Base-by-base conservation (phyloP, 1,140 invertebrate genomes). In the Drosophila burlai region DNA sequence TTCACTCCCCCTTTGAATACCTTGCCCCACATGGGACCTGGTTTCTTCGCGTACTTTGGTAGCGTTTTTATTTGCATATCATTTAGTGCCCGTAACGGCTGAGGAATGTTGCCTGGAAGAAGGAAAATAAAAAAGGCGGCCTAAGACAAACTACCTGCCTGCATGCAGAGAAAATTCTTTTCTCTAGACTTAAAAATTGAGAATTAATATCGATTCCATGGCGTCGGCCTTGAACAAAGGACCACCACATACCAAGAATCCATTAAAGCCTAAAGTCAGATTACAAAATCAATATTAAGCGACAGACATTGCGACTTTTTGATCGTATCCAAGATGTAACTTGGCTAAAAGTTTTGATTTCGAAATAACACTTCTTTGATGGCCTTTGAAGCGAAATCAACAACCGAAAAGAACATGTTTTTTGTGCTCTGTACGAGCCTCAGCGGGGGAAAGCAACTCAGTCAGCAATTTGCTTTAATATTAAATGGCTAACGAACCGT, bases 391-490 rank as follows among this genome's bases (percentile, higher is more conserved):
- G 3, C 11, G n/a, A 54, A 54, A 54, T 11, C 34, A 40, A 55
- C 52, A 21, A 34, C 34, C 21, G 8, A 26, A 57, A 57, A 57
- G 21, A 34, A n/a, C 13, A n/a, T 3, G 18, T 45, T 66, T 66
- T 45, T 36, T 21, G 29, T 9, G 54, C 62, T 29, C 29, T 45
- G 42, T 34, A 36, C 10, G 49, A 26, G 43, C 34, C n/a, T 49
- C 34, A 34, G 34, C 36, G 38, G 43, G 52, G 4, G 10, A 13
- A 60, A 59, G 54, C 24, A 73, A 72, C 69, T 38, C 76, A 67
- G 83, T 82, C 74, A 76, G 84, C 87, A 89, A 89, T 89, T 90
- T 89, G 85, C 85, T 84, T 89, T 90, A 90, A 89, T 89, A 89
- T 89, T 89, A 89, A 90, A 89, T 89, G 78, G 87, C 78, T 90